Conservation (phyloP, 2,113 vertebrate species). For the Chelonoidis abingdonii region DNA sequence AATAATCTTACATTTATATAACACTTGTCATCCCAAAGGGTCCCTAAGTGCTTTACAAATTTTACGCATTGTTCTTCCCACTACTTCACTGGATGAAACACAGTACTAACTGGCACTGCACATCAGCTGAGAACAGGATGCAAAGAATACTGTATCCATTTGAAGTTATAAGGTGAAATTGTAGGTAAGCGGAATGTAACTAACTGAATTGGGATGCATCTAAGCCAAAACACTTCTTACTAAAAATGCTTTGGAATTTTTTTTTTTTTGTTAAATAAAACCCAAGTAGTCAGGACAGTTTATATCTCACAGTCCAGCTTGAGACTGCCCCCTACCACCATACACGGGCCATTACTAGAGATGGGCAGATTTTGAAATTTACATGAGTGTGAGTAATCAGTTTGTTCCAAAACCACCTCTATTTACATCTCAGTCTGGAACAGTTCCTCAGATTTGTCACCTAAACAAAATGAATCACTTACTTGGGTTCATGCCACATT, state of each 20-base stretch:
- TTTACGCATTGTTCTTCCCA: neutral
- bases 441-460: neutral
- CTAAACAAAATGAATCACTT: neutral
- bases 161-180: neutral
- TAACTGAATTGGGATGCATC: neutral
- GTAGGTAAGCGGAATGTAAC: neutral
- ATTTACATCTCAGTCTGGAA: neutral
- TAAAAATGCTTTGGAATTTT: neutral
- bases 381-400: neutral
- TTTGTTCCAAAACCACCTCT: neutral
- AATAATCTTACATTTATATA: neutral
- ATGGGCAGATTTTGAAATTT: neutral
- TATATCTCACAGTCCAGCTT: neutral
- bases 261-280: neutral
- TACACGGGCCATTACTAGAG: neutral
- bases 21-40: neutral
- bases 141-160: neutral
- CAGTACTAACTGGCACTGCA: neutral
- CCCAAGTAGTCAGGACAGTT: neutral
- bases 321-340: neutral
- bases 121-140: neutral
- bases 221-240: neutral
- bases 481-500: neutral
- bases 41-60: constrained; percentile 1
- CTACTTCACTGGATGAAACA: neutral